These are phyloP conservation scores for Aphrophora alni DNA, from an alignment of 2,888 invertebrate species.

Conservation along the genomic window DNA sequence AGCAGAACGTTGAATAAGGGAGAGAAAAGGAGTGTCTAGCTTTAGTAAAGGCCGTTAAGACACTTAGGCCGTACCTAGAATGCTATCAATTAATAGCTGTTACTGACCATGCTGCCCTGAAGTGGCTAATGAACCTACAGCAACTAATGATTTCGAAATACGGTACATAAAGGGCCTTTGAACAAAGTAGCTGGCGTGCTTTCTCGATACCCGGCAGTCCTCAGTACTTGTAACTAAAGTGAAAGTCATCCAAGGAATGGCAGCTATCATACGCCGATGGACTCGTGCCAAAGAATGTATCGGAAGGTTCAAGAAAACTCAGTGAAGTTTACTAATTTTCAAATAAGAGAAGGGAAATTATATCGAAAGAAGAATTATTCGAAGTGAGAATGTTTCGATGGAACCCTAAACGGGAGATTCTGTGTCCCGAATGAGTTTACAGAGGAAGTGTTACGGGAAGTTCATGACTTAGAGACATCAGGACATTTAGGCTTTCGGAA, in stretches of 20 bases:
- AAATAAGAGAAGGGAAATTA: neutral
- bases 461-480: neutral
- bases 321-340: neutral
- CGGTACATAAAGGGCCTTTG: neutral
- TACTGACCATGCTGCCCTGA: constrained; percentile 43
- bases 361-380: neutral
- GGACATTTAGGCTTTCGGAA: constrained; percentile 23
- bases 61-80: constrained; percentile 48
- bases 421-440: neutral
- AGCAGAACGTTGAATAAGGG: constrained; percentile 42
- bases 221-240: neutral
- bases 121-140: constrained; percentile 41
- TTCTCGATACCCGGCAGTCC: too few species aligned
- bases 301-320: neutral
- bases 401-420: neutral
- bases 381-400: neutral
- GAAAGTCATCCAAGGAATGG: neutral
- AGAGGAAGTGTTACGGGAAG: neutral
- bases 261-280: neutral
- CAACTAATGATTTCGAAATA: constrained; percentile 29
- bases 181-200: constrained; percentile 17
- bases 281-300: neutral
- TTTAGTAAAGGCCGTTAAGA: constrained; percentile 46
- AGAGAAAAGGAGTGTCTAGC: constrained; percentile 49
- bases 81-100: constrained; percentile 41